Evolutionary conservation across 2,888 invertebrate species (phyloP).

Genomic region (Heliconius cydno): DNA sequence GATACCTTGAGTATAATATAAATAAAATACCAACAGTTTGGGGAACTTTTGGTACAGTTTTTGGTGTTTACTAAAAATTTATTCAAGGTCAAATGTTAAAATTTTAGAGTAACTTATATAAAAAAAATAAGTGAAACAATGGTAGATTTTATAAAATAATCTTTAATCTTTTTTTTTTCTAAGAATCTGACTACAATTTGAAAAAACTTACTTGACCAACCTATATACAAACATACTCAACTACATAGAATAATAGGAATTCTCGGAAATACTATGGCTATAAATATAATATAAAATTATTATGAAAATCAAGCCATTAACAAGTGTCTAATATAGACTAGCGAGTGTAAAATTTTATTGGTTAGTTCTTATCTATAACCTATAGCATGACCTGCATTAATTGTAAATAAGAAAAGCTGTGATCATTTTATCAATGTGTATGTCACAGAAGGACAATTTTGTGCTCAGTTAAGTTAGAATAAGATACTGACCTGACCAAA

Average conservation of each 20-base stretch:
- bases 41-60: too few relatives aligned
- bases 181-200: too few relatives aligned
- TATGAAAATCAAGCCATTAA: neutral
- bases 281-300: neutral
- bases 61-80: too few relatives aligned
- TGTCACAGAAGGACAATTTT: slow-evolving; percentile 20
- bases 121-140: too few relatives aligned
- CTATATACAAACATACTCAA: too few relatives aligned
- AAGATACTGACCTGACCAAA: slow-evolving; percentile 18
- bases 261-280: neutral
- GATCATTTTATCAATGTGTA: slow-evolving; percentile 46
- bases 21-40: too few relatives aligned
- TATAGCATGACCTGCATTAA: slow-evolving; percentile 46
- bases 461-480: slow-evolving; percentile 3
- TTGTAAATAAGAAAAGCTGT: slow-evolving; percentile 39
- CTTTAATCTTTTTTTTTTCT: too few relatives aligned
- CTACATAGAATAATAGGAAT: neutral
- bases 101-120: too few relatives aligned
- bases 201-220: too few relatives aligned
- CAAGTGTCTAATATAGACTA: slow-evolving; percentile 9
- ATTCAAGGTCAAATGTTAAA: too few relatives aligned
- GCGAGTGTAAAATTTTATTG: slow-evolving; percentile 31
- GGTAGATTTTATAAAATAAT: too few relatives aligned
- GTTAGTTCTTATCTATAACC: slow-evolving; percentile 50
- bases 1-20: too few relatives aligned